These are phyloP conservation scores for Agrochola macilenta DNA, from an alignment of 2,888 invertebrate genomes.

Conservation along the genomic window DNA sequence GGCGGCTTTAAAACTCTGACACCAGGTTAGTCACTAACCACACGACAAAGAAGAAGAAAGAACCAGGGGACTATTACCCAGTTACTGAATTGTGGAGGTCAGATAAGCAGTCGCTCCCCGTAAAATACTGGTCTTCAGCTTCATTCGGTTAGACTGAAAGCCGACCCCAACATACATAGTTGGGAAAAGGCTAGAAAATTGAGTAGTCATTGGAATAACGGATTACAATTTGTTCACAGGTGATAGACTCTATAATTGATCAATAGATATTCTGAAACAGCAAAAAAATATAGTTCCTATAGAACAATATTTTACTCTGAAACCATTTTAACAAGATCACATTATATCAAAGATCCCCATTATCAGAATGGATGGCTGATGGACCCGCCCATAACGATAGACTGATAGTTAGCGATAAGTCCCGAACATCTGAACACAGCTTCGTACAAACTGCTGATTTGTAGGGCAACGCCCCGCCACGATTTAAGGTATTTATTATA, in stretches of 20 bases:
- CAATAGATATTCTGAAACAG: not conserved
- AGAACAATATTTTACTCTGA: conserved; percentile 4
- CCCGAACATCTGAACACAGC: conserved; percentile 40
- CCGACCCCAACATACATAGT: too few relatives aligned
- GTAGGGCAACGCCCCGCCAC: conserved; percentile 34
- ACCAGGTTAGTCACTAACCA: too few relatives aligned
- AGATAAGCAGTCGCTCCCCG: too few relatives aligned
- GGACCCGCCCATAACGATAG: conserved; percentile 47
- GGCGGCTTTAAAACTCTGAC: too few relatives aligned
- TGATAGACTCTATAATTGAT: not conserved
- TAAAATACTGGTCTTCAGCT: too few relatives aligned
- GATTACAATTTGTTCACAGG: not conserved
- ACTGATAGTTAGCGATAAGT: conserved; percentile 39
- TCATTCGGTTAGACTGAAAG: too few relatives aligned
- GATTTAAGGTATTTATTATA: conserved; percentile 31
- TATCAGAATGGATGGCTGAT: conserved; percentile 46
- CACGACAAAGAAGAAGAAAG: too few relatives aligned
- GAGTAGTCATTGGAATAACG: not conserved
- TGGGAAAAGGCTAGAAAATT: too few relatives aligned
- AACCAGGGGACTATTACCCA: too few relatives aligned
- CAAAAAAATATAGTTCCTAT: not conserved
- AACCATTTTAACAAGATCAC: conserved; percentile 33
- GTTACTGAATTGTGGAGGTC: too few relatives aligned
- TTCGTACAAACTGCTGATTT: conserved; percentile 46
- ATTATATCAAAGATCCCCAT: conserved; percentile 40